Evolutionary conservation across 2,113 vertebrate species (phyloP), one percentile per base, ranked within the genome.

Genomic region (Machaerirhynchus nigripectus): DNA sequence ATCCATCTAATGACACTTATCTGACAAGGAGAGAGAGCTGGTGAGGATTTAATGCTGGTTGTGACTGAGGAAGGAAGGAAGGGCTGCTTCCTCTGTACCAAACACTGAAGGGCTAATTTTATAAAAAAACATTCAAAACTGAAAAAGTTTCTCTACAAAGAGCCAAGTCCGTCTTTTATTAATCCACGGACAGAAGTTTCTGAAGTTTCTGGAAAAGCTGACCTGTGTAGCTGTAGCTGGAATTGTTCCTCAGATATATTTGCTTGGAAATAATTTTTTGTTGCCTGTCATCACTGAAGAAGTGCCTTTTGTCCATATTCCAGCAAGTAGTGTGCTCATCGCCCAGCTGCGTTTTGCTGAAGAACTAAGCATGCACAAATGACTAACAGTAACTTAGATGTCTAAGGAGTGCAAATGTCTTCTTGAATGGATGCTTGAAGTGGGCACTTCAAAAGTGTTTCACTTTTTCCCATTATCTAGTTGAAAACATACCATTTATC

Each of bases 151-250:
- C 55, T 69, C 33, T 83, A 40, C 10, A 17, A 55, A 69, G 47
- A 89, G 56, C 55, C 84, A 79, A 83, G 89, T 15, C 1, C 52
- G 52, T 90, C n/a, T 95, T 91, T 86, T 86, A 35, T 77, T 90
- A 80, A 91, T 90, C 53, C 91, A 31, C 30, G 19, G 56, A 42
- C 61, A 68, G 57, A 92, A 85, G 44, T 82, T 88, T 88, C 49
- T 90, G 67, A 69, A 57, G 42, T 65, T 44, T 91, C 21, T 94
- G 92, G 87, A 96, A 95, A 96, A 81, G 56, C 71, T 87, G 63
- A 80, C 86, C 56, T 3, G 2, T 64, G 18, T 80, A 85, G 64
- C 67, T 96, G 91, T 80, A 81, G 53, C 60, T 97, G 96, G 74
- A 95, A 59, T 84, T 84, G 73, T 88, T 92, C 70, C 60, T 89